Base-by-base conservation (phyloP, 2,113 vertebrate genomes). In the Phylloscopus trochilus region DNA sequence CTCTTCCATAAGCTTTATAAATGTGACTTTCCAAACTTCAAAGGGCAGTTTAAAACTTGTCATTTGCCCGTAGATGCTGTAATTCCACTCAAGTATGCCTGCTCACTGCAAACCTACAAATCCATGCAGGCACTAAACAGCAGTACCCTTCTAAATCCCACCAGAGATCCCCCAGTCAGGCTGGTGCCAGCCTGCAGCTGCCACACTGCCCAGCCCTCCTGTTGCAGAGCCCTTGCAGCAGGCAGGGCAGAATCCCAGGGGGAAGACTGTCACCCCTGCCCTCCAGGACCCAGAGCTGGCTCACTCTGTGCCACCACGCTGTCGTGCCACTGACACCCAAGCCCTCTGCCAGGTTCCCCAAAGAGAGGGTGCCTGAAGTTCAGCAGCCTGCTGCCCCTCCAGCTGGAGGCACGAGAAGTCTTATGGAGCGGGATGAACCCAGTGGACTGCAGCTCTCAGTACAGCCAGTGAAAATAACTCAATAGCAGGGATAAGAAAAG, bases 271-370 rank as follows among this genome's bases (percentile, higher is more conserved):
- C 47, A 51, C 31, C 31, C 58, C 62, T 37, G 18, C n/a, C 3
- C 5, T 43, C 15, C 2, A 3, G 60, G 22, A 41, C 47, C n/a
- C 13, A 33, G 53, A 76, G 35, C 68, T 0, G 0, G 7, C 44
- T 67, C 39, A 7, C 43, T 49, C 31, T 21, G 46, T 64, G 77
- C 55, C 64, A 39, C 51, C 68, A 5, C 0, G 0, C 13, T 28
- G 20, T 10, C 0, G 0, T 60, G 46, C 19, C 2, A 2, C 46
- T 56, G 53, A 18, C 78, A 75, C 62, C 15, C 1, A 1, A 51
- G 44, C 35, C 30, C 19, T 41, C 28, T 28, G 41, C 26, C 43
- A 49, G 3, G 10, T 22, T 80, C 49, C 31, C 37, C 43, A 59
- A 75, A 52, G 2, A 30, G 2, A 26, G 18, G 35, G 43, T 33